Percentiles rank a stretch among this genome's conserved stretches.
phyloP scores from a whole-genome alignment of 2,888 invertebrate species.

The Ligdia adustata region DNA sequence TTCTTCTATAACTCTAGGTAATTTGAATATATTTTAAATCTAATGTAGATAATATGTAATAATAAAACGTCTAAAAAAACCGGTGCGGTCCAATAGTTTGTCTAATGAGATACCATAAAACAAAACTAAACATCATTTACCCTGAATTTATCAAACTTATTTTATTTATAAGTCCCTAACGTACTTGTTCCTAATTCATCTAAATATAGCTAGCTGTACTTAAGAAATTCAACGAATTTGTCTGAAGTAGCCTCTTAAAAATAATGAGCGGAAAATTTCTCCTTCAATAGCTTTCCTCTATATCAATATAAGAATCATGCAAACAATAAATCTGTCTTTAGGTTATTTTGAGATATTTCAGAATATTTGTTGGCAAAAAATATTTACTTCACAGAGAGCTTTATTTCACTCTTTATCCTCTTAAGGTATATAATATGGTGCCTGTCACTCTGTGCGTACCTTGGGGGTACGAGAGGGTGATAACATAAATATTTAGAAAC shows the following conservation, averaged over 20 bases:
- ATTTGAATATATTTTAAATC: too few species aligned
- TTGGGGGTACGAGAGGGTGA: slow-evolving; percentile 40
- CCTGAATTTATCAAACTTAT: too few species aligned
- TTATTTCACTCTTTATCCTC: slow-evolving; percentile 39
- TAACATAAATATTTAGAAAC: slow-evolving; percentile 4
- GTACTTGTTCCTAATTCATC: too few species aligned
- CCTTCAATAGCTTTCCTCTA: not conserved
- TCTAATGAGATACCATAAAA: too few species aligned
- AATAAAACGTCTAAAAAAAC: too few species aligned
- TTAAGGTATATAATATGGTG: slow-evolving; percentile 48
- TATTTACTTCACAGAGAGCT: slow-evolving; percentile 44
- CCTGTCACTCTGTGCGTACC: slow-evolving; percentile 39
- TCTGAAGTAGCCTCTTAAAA: slow-evolving; percentile 3
- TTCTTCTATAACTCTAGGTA: too few species aligned
- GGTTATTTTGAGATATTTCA: slow-evolving; percentile 28
- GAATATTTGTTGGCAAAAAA: slow-evolving; percentile 36
- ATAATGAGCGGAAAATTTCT: slow-evolving; percentile 5
- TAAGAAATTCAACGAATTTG: too few species aligned
- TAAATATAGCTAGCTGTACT: too few species aligned
- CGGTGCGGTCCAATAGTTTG: too few species aligned
- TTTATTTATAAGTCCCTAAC: too few species aligned
- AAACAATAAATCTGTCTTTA: slow-evolving; percentile 1
- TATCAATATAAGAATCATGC: slow-evolving; percentile 4
- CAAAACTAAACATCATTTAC: too few species aligned
- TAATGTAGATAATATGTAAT: too few species aligned